Conservation (phyloP, 2,113 vertebrate genomes). For the Phalacrocorax carbo region DNA sequence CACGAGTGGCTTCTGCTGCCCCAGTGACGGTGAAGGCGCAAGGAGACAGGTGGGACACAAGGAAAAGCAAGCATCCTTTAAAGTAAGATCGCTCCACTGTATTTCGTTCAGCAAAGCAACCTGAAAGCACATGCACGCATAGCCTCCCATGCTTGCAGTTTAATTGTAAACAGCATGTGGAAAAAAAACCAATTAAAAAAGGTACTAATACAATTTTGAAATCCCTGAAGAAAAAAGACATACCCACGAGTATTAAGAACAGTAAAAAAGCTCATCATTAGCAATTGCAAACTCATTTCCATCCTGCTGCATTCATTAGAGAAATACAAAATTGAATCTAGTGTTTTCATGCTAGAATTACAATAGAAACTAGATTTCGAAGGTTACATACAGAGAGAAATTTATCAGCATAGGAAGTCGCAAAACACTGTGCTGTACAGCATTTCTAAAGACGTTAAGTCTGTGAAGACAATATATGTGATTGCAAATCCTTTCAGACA, state of each 20-base stretch:
- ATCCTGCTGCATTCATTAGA: constrained; percentile 51
- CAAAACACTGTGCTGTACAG: constrained; percentile 47
- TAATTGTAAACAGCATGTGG: constrained; percentile 43
- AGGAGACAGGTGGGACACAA: background rate
- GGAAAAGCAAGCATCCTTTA: background rate
- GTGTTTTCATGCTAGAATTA: constrained; percentile 46
- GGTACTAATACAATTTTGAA: constrained; percentile 41
- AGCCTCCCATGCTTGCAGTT: constrained; percentile 37
- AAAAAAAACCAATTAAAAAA: constrained; percentile 26
- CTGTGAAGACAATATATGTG: background rate
- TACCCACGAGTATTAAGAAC: constrained; percentile 58
- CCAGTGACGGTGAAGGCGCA: background rate
- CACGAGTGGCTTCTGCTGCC: background rate
- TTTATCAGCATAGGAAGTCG: constrained; percentile 21
- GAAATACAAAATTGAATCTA: constrained; percentile 51
- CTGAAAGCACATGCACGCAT: constrained; percentile 20
- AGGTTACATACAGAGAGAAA: constrained; percentile 11
- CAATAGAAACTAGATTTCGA: constrained; percentile 41
- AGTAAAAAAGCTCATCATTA: constrained; percentile 64
- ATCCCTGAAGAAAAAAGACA: constrained; percentile 62
- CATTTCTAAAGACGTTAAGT: background rate
- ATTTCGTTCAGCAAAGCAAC: constrained; percentile 7
- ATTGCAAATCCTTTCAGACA: constrained; percentile 27
- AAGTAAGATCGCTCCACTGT: background rate
- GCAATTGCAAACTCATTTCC: constrained; percentile 47